Evolutionary conservation across 2,113 vertebrate species (phyloP), one percentile per base, ranked within the genome.

Genomic region (Poeciliopsis prolifica): DNA sequence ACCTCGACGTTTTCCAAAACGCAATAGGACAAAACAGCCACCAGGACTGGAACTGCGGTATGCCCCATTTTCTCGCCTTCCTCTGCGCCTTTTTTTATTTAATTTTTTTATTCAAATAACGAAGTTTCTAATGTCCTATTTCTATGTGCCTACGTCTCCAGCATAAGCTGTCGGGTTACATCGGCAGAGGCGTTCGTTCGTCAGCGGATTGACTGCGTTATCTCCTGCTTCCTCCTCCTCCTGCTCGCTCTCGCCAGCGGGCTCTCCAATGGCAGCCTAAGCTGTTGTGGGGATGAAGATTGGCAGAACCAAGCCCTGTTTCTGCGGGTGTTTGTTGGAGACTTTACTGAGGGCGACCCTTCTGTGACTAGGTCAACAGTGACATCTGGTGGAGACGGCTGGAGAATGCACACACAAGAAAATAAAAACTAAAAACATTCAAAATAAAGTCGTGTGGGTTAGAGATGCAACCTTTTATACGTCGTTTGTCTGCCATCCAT

Each of bases 271-370:
- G 82, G 84, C 85, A 87, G 89, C 72, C 70, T 37, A 64, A 67
- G 87, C 86, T 90, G 69, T 79, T 84, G 48, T 82, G 74, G 78
- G 89, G 86, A 87, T 87, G 85, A 75, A 72, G 81, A 60, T 81
- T 86, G 86, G 79, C 83, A 89, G 86, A 91, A 92, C 93, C 93
- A 92, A 93, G 91, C 93, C 93, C 89, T 88, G 87, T 92, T 93
- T 89, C 91, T 93, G 89, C 90, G 87, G 90, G 77, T 85, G 79
- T 91, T 88, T 81, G 81, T 82, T 78, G 76, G 73, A 61, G 69
- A 14, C 81, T 67, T 72, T 31, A 44, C 82, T 71, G 68, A 4
- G 6, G 24, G 40, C 1, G 22, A 22, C 48, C 61, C 17, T 9
- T 1, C 31, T 10, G 30, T 75, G 77, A 19, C 51, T 82, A 87